Conservation (phyloP, 2,888 invertebrate species). For the Chymomyza procnemis region DNA sequence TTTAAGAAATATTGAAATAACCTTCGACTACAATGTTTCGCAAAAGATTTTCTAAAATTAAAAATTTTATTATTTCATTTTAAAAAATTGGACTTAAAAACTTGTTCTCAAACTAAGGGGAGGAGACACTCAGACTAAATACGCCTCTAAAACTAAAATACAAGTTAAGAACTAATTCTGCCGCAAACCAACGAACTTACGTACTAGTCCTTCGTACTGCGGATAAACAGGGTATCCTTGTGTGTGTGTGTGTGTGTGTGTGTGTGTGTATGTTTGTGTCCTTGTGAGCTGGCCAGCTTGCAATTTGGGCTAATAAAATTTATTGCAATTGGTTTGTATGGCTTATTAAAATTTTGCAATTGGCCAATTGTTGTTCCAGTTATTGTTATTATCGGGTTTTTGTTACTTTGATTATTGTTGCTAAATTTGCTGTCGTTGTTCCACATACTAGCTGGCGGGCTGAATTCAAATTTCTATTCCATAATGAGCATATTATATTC, state of each 20-base stretch:
- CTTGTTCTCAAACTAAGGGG: too few species aligned
- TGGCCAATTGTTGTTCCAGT: neutral
- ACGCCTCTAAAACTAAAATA: too few species aligned
- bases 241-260: constrained; percentile 4
- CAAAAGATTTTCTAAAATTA: too few species aligned
- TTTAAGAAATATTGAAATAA: too few species aligned
- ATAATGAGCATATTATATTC: neutral
- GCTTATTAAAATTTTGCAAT: constrained; percentile 32
- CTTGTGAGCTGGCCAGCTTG: too few species aligned
- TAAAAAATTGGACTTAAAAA: too few species aligned
- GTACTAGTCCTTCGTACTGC: neutral
- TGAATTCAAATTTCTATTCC: neutral
- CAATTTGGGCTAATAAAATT: constrained; percentile 16
- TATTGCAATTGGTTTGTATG: constrained; percentile 23
- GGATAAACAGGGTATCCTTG: too few species aligned
- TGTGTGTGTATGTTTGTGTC: constrained; percentile 5
- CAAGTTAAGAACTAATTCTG: too few species aligned
- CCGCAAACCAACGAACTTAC: neutral
- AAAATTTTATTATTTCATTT: too few species aligned
- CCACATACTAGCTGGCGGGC: constrained; percentile 7
- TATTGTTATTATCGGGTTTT: neutral
- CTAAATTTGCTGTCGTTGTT: constrained; percentile 19
- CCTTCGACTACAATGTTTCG: too few species aligned
- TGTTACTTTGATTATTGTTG: neutral
- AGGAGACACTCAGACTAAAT: too few species aligned